phyloP scores from a whole-genome alignment of 1,140 invertebrate species.

The Cotesia glomerata region DNA sequence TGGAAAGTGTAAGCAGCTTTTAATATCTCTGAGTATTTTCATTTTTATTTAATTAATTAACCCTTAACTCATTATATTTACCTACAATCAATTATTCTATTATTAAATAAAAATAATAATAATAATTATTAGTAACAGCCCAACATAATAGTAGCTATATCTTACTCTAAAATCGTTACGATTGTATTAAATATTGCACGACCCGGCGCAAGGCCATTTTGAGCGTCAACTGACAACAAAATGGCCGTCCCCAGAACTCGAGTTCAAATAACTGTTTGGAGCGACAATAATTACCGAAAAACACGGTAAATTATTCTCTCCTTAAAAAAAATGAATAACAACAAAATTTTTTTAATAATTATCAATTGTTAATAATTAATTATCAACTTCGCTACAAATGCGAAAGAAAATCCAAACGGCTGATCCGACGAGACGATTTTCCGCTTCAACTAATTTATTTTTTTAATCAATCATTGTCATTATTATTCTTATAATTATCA shows the following conservation, averaged over 20 bases:
- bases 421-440: neutral
- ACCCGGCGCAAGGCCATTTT: conserved; percentile 50
- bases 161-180: neutral
- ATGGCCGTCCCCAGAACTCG: conserved; percentile 12
- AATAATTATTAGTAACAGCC: too few relatives aligned
- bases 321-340: conserved; percentile 16
- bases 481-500: too few relatives aligned
- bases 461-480: neutral
- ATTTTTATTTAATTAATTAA: conserved; percentile 4
- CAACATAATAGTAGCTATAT: too few relatives aligned
- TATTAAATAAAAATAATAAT: too few relatives aligned
- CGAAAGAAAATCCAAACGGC: neutral
- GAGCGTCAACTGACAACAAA: neutral
- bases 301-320: neutral
- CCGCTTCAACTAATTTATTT: neutral
- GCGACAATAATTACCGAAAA: neutral
- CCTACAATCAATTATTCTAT: too few relatives aligned
- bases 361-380: too few relatives aligned
- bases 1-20: neutral
- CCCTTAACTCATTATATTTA: neutral
- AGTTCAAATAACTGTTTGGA: neutral
- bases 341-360: neutral
- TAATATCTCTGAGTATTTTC: conserved; percentile 4
- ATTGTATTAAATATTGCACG: conserved; percentile 61
- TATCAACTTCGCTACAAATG: neutral